These are phyloP conservation scores for Disparrhopalites patrizii DNA, from an alignment of 2,888 invertebrate species.

Conservation along the genomic window DNA sequence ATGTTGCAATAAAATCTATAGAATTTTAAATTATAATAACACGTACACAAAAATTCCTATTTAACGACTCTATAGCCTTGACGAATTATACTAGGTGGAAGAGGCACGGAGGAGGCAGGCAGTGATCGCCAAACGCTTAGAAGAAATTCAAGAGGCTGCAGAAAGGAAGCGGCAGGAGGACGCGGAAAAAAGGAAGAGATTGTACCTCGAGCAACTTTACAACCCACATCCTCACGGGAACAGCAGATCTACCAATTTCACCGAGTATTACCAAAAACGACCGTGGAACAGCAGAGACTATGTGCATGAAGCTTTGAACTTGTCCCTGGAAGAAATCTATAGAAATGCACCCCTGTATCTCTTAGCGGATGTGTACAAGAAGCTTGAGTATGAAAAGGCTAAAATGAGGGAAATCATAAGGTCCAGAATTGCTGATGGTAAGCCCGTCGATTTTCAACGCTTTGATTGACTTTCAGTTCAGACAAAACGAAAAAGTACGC, in stretches of 20 bases:
- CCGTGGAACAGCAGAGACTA: constrained; percentile 45
- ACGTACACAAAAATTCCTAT: not conserved
- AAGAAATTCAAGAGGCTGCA: constrained; percentile 44
- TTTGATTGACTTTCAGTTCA: too few species aligned
- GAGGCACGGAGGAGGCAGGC: constrained; percentile 38
- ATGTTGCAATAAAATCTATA: too few species aligned
- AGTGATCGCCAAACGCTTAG: constrained; percentile 38
- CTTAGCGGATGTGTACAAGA: constrained; percentile 42
- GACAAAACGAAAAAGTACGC: too few species aligned
- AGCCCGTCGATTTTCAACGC: not conserved
- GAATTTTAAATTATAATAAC: too few species aligned
- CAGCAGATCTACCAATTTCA: not conserved
- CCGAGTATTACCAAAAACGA: constrained; percentile 25
- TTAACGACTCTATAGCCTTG: not conserved
- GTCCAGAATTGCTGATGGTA: constrained; percentile 38
- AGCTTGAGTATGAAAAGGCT: constrained; percentile 40
- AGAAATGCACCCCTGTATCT: constrained; percentile 40
- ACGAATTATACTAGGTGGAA: too few species aligned
- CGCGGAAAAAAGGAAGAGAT: constrained; percentile 32
- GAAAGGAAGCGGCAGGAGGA: constrained; percentile 43
- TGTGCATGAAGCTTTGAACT: constrained; percentile 38
- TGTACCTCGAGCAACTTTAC: constrained; percentile 23
- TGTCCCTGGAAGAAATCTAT: constrained; percentile 42
- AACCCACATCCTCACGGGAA: constrained; percentile 5
- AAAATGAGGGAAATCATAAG: constrained; percentile 45